A percentile compares a stretch with the other conserved stretches of the same genome.
Conservation (phyloP, 2,113 vertebrate species). For the Onychorhynchus coronatus region DNA sequence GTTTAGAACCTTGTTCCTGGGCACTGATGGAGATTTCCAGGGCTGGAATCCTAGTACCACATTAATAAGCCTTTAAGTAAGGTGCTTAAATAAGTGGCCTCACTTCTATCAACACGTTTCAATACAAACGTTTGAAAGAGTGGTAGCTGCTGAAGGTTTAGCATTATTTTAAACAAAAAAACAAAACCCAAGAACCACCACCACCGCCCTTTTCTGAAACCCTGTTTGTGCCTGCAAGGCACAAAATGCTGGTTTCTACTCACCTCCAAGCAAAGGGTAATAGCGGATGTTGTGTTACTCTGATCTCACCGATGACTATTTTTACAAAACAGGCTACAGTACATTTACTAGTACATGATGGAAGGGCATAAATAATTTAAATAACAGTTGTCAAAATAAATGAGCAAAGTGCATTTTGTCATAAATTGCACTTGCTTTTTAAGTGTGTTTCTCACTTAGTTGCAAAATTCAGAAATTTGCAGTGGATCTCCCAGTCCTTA, state of each 20-base stretch:
- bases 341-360: conserved; percentile 21
- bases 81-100: neutral
- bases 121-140: neutral
- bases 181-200: neutral
- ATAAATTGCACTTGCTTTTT: conserved; percentile 60
- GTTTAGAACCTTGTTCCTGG: neutral
- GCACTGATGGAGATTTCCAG: neutral
- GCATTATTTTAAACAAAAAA: neutral
- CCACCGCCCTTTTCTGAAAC: neutral
- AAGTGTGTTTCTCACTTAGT: conserved; percentile 47
- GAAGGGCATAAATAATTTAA: conserved; percentile 64
- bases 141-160: neutral
- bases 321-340: conserved; percentile 42
- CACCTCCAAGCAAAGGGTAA: conserved; percentile 23
- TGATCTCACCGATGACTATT: conserved; percentile 38
- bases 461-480: conserved; percentile 57
- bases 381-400: conserved; percentile 64
- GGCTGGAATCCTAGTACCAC: neutral
- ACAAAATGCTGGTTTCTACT: neutral
- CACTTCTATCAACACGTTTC: neutral
- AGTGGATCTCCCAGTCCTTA: conserved; percentile 39
- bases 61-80: neutral
- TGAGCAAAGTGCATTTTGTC: conserved; percentile 62
- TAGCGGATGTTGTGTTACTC: neutral
- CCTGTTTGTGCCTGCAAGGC: neutral